phyloP scores from a whole-genome alignment of 2,888 invertebrate genomes.

The Sarcophaga caerulescens region DNA sequence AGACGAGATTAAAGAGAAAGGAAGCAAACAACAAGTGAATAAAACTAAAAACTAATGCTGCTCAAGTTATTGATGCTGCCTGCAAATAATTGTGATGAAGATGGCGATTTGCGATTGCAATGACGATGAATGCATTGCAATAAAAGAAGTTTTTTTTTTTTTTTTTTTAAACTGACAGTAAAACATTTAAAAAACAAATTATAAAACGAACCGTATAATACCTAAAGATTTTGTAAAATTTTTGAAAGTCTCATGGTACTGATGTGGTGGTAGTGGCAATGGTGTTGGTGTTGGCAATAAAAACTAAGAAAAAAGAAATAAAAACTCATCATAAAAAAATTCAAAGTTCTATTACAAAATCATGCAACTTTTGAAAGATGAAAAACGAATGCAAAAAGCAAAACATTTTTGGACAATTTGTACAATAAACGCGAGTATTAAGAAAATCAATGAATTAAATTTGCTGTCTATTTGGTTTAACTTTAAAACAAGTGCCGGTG shows the following conservation, averaged over 20 bases:
- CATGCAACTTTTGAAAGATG: not conserved
- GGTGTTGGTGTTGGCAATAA: not conserved
- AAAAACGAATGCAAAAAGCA: not conserved
- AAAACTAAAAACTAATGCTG: constrained; percentile 3
- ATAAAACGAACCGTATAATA: not conserved
- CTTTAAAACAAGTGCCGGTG: no score
- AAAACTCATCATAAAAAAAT: not conserved
- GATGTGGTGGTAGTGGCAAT: not conserved
- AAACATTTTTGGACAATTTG: constrained; percentile 17
- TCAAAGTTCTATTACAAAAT: constrained; percentile 53
- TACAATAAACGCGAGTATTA: constrained; percentile 4
- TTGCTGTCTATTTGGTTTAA: not conserved
- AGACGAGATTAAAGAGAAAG: constrained; percentile 48
- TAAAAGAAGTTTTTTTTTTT: constrained; percentile 21
- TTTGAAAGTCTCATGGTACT: not conserved
- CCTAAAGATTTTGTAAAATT: not conserved
- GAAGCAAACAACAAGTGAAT: constrained; percentile 21
- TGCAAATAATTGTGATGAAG: not conserved
- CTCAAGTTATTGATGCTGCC: not conserved
- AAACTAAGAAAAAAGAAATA: not conserved
- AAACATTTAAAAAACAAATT: not conserved
- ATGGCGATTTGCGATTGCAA: constrained; percentile 3
- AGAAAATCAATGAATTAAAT: constrained; percentile 39
- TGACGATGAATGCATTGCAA: constrained; percentile 14
- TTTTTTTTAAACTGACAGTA: not conserved